Percentiles rank a stretch among this genome's conserved stretches.
These are phyloP conservation scores for Charaxes varanes DNA, from an alignment of 1,140 invertebrate species.

Conservation along the genomic window DNA sequence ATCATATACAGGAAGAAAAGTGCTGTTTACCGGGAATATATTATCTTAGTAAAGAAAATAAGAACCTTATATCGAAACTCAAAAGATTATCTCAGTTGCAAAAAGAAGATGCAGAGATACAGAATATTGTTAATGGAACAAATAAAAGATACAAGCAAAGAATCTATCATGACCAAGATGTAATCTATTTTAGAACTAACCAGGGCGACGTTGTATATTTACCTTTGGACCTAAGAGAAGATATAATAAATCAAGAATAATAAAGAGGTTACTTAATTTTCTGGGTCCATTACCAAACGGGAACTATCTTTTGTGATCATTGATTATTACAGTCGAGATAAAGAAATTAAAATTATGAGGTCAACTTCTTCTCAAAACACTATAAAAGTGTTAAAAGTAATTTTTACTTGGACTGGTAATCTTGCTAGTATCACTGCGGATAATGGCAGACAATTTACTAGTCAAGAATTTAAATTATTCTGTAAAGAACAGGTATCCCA, in stretches of 20 bases:
- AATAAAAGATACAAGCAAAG: not conserved
- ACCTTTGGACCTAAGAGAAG: slow-evolving; percentile 5
- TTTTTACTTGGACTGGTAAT: no score
- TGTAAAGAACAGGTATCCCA: no score
- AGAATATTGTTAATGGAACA: not conserved
- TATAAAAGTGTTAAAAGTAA: no score
- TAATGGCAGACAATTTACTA: no score
- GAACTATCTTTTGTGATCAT: no score
- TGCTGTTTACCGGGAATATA: slow-evolving; percentile 2
- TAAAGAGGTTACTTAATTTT: no score
- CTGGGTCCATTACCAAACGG: no score
- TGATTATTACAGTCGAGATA: no score
- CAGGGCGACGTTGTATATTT: slow-evolving; percentile 11
- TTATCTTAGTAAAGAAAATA: slow-evolving; percentile 13
- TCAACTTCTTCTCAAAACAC: no score
- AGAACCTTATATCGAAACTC: slow-evolving; percentile 2
- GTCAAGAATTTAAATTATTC: no score
- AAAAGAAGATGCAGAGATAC: slow-evolving; percentile 2
- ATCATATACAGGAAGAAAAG: slow-evolving; percentile 23
- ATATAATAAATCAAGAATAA: slow-evolving; percentile 18
- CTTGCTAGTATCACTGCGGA: no score
- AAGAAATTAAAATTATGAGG: no score
- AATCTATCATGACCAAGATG: not conserved
- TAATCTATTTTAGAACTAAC: slow-evolving; percentile 1
- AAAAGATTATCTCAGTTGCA: slow-evolving; percentile 3